Evolutionary conservation across 2,113 vertebrate genomes (phyloP), one percentile per base, ranked within the genome.

Genomic region (Andinoacara biseriatus): DNA sequence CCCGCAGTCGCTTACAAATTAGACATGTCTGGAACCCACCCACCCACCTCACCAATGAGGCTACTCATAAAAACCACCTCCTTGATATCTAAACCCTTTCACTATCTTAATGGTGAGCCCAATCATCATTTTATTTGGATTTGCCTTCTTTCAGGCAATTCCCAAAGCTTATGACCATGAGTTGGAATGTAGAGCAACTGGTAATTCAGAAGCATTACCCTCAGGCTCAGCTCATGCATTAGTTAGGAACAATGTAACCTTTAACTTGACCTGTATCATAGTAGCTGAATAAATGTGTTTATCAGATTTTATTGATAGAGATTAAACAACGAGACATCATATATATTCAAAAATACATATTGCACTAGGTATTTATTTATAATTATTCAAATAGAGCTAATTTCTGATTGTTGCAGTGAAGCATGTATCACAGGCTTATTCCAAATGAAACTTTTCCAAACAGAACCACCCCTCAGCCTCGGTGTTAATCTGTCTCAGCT

Each of bases 101-200:
- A 24, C 15, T 69, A 49, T 49, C 5, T 52, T 20, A 52, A 72
- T 29, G 43, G 5, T 69, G 0, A 52, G 24, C 24, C 1, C 43
- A 72, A 31, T 72, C 43, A 72, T 31, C 43, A 52, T 31, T 72
- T 0, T 72, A 52, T 72, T 52, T 69, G 43, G 26, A 49, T 31
- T 69, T 7, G 11, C 43, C 24, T 69, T 20, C 24, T 69, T 69
- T 69, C 18, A 69, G 43, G 15, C 5, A 17, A 31, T 72, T 29
- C 65, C 65, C 65, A 72, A 46, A 52, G 65, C 43, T 72, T 72
- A 31, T 52, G 43, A 72, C 65, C 24, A 72, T 31, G 49, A 46
- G 43, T 72, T 49, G 24, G 17, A 72, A 52, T 52, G 17, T 52
- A 52, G 49, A 52, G 17, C 49, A 5, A 46, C 14, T 46, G 43